Conservation (phyloP, 2,888 invertebrate genomes). For the Neocrepidodera transversa region DNA sequence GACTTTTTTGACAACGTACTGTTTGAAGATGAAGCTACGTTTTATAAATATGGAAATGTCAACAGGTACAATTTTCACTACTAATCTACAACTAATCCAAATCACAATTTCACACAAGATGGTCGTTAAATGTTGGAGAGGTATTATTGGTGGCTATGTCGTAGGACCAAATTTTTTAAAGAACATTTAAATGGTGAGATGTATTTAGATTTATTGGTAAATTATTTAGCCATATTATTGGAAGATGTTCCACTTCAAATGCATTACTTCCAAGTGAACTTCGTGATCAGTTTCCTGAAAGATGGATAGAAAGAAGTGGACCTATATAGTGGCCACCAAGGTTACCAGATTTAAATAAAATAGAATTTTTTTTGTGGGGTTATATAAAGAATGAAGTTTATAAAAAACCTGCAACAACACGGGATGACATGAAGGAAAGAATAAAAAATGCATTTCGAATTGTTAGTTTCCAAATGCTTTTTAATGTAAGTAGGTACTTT, state of each 20-base stretch:
- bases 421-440: no score
- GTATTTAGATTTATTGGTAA: background rate
- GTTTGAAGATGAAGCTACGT: background rate
- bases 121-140: background rate
- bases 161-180: background rate
- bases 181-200: background rate
- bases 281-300: conserved; percentile 1
- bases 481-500: no score
- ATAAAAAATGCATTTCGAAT: no score
- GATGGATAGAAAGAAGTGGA: background rate
- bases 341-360: background rate
- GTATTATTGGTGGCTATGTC: background rate
- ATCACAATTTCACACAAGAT: background rate
- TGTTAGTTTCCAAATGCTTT: no score
- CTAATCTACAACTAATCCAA: background rate
- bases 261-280: conserved; percentile 4
- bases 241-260: background rate
- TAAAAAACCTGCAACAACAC: no score
- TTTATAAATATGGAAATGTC: background rate
- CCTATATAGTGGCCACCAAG: background rate
- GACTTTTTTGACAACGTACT: no score
- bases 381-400: no score
- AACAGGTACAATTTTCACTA: background rate
- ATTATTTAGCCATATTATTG: no score
- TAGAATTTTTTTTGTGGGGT: background rate